Conservation (phyloP, 2,113 vertebrate species). For the Zingel zingel region DNA sequence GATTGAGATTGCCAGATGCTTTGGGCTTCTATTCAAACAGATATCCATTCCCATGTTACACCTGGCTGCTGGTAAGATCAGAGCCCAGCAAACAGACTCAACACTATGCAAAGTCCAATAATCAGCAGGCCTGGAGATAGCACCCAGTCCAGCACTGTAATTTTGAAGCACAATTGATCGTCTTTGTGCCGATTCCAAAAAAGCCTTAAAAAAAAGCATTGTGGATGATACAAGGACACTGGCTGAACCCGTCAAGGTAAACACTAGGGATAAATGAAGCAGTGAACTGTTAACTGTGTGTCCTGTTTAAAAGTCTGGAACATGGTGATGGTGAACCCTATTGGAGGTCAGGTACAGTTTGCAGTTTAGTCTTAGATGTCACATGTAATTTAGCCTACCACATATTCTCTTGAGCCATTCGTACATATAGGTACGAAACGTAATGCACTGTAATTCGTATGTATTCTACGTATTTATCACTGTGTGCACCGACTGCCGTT, state of each 20-base stretch:
- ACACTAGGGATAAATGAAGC: conserved; percentile 52
- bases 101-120: conserved; percentile 65
- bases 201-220: conserved; percentile 43
- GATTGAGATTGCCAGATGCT: conserved; percentile 68
- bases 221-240: conserved; percentile 47
- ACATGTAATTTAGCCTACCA: neutral
- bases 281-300: conserved; percentile 31
- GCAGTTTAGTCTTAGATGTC: conserved; percentile 12
- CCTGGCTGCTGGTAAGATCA: conserved; percentile 65
- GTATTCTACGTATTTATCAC: no score
- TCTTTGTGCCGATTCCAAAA: conserved; percentile 59
- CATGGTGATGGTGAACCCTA: conserved; percentile 15
- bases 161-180: conserved; percentile 70
- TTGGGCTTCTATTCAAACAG: conserved; percentile 70
- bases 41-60: conserved; percentile 69
- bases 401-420: no score
- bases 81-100: conserved; percentile 44
- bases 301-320: conserved; percentile 31
- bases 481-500: no score
- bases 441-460: no score
- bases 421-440: no score
- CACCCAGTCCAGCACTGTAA: conserved; percentile 39
- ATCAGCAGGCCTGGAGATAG: conserved; percentile 57
- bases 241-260: conserved; percentile 40
- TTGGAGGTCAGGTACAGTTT: conserved; percentile 2